Base-by-base conservation (phyloP, 1,140 invertebrate genomes). In the Lucilia cuprina region DNA sequence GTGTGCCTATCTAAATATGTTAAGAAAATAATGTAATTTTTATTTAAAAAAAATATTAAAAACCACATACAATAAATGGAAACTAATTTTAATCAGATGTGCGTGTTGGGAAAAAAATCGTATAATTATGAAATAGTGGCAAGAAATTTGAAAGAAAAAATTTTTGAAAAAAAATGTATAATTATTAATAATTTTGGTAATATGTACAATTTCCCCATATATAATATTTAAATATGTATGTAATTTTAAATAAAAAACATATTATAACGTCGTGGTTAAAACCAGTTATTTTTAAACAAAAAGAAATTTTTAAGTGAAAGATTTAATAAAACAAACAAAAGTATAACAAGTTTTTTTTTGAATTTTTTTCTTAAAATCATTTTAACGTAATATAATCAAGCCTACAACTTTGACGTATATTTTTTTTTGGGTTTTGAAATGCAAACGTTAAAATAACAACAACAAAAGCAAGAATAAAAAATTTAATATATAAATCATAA, bases 291-390 rank as follows among this genome's bases (percentile, higher is more conserved):
- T 30, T 70, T 9, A 70, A 70, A 70, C 10, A 25, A 70, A 70
- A 70, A 70, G 65, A 70, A 70, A 70, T 70, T 70, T 70, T 70
- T 12, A 70, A 70, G 65, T 70, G 65, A 70, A 70, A 70, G 65
- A 70, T 70, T 70, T 21, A 70, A 3, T 55, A 55, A 55, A 55
- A 55, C 17, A 55, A 55, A 55, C 13, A 55, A 55, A 55, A 55
- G 21, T 9, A 21, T 5, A 70, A 70, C 65, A 70, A 70, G 65
- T 70, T 70, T 70, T 21, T 70, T 70, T 60, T 60, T n/a, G 13
- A 2, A 12, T 21, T 70, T 70, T 25, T n/a, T 17, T 19, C n/a
- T 65, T n/a, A n/a, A n/a, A 65, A 19, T 65, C 3, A 5, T 65
- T n/a, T 70, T 21, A 70, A 70, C 65, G n/a, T 70, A 19, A 70